Base-by-base conservation (phyloP, 1,140 invertebrate species). In the Geopemphigus sp. region DNA sequence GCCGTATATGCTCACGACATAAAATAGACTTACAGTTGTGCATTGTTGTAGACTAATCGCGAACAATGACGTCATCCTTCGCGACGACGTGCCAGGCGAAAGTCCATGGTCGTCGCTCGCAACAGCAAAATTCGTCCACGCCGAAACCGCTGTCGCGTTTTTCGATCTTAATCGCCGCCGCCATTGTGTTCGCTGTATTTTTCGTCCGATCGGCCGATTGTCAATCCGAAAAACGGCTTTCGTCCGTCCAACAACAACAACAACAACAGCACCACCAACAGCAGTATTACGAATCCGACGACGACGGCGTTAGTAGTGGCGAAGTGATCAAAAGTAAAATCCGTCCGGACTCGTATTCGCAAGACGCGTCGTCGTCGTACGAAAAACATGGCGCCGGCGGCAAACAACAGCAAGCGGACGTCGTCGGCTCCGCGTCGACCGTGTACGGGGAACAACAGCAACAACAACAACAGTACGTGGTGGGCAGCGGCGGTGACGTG, bases 301-400 rank as follows among this genome's bases (percentile, higher is more conserved):
- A 76, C 32, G 26, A 61, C 24, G 32, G 32, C 26, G 24, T 22
- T 2, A 14, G n/a, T 4, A 32, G 14, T n/a, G 57, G 39, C 22
- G 74, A 78, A 2, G 74, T 78, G 15, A 29, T 78, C 32, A 78
- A 78, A 19, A 78, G 39, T 39, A 78, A 78, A 63, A 78, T 78
- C 24, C 57, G 74, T 8, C 57, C 74, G 15, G 74, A 78, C 24
- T 12, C 74, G 17, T 78, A 78, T 29, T 57, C 74, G 1, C 74
- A 63, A 12, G 53, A 76, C 14, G n/a, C 54, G 19, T 39, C 54
- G 19, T 39, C 57, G 14, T n/a, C 57, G 29, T 81, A 72, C 26
- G 26, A 66, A n/a, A 66, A 66, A 15, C 66, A 57, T n/a, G 50
- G 24, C 54, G 47, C 5, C 29, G 50, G 24, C 54, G 47, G 47